phyloP scores from a whole-genome alignment of 2,797 vertebrate genomes.

The Silurus lanzhouensis region DNA sequence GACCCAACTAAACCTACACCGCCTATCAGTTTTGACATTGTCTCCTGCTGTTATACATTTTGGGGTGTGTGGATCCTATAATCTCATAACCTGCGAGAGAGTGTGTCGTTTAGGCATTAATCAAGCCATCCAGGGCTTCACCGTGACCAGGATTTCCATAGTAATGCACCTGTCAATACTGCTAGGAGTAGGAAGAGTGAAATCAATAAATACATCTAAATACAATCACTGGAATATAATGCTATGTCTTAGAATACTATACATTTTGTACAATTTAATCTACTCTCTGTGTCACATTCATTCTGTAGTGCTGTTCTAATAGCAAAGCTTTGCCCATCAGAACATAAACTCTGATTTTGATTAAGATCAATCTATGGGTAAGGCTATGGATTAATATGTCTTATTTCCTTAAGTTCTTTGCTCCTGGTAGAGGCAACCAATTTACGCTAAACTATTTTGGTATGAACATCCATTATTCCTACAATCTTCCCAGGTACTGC shows the following conservation, averaged over 20 bases:
- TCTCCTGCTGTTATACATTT: constrained; percentile 64
- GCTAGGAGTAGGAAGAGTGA: constrained; percentile 55
- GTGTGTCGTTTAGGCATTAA: constrained; percentile 54
- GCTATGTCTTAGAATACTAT: background rate
- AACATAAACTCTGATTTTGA: constrained; percentile 16
- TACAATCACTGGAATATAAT: constrained; percentile 26
- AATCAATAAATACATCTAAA: constrained; percentile 37
- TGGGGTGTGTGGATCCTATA: constrained; percentile 63
- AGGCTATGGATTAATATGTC: background rate
- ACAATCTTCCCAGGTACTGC: background rate
- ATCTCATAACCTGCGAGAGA: constrained; percentile 59
- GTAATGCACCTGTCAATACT: constrained; percentile 74
- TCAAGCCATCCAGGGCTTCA: constrained; percentile 30
- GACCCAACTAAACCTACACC: constrained; percentile 52
- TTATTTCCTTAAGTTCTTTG: background rate
- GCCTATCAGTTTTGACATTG: constrained; percentile 65
- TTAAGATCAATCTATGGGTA: constrained; percentile 2
- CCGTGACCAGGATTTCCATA: constrained; percentile 66
- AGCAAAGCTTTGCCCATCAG: background rate
- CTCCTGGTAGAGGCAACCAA: constrained; percentile 23
- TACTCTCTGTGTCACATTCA: constrained; percentile 36
- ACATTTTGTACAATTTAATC: constrained; percentile 24
- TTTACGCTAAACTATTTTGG: constrained; percentile 9
- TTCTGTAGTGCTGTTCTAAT: background rate
- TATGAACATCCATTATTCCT: constrained; percentile 4